Evolutionary conservation across 2,888 invertebrate species (phyloP), one percentile per base, ranked within the genome.

Genomic region (Nomada hirtipes): DNA sequence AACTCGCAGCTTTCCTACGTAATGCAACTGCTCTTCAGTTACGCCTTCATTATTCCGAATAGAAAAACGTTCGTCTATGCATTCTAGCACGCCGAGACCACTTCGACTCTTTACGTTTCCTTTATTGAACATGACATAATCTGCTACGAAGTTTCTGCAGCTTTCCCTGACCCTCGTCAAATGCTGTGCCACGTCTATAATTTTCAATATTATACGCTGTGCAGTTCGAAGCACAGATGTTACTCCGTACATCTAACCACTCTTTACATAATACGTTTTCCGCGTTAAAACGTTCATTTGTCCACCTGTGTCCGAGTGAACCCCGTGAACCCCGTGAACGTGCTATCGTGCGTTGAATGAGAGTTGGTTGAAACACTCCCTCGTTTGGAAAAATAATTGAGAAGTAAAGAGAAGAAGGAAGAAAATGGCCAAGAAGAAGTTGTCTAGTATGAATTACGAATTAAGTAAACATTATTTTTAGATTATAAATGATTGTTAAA

Each of bases 81-180:
- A 79, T 80, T 79, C 79, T 79, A 71, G 79, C n/a, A 79, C 65
- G 65, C 26, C 53, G 18, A 3, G 23, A 36, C 80, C 67, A 36
- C 20, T 29, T 68, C 64, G 53, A 29, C 47, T 50, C 73, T 50
- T 69, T 44, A 60, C 59, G 69, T 80, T 70, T 82, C 74, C 79
- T 53, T 65, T 70, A 75, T 70, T 26, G 67, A 67, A 64, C 64
- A 71, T 81, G 81, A 81, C 82, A 75, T 75, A 81, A 81, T 74
- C 68, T 50, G 23, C 75, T 42, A 60, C 52, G 47, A 65, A 52
- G 70, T 81, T 71, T 68, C 81, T 71, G 69, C 61, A 61, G 70
- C 82, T 82, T 82, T 82, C 82, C 81, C 76, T 50, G 76, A 82
- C 81, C 82, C 82, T 81, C 71, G 76, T 82, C 82, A 81, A 81